phyloP scores from a whole-genome alignment of 2,113 vertebrate species.

The Phalacrocorax brasilianus region DNA sequence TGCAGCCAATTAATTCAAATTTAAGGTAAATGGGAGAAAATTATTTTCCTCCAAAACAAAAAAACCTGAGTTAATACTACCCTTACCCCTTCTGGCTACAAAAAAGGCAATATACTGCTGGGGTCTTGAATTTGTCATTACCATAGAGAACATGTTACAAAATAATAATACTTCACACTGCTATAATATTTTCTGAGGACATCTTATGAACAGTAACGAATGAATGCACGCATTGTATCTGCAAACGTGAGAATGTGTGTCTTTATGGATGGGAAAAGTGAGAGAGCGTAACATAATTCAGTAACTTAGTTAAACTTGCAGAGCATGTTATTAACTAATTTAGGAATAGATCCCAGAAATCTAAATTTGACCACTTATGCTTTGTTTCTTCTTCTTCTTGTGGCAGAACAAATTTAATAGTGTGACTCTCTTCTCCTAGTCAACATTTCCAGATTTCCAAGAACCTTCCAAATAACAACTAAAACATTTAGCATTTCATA shows the following conservation, averaged over 20 bases:
- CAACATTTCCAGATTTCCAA: background rate
- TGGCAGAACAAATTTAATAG: background rate
- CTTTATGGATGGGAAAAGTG: background rate
- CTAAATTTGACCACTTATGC: background rate
- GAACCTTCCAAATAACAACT: background rate
- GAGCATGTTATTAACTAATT: background rate
- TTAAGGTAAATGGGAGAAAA: background rate
- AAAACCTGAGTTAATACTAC: background rate
- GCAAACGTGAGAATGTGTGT: background rate
- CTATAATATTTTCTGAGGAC: background rate
- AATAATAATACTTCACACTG: background rate
- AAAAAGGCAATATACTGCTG: background rate
- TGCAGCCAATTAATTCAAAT: background rate
- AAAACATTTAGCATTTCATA: background rate
- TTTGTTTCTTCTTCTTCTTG: accelerated
- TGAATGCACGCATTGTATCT: background rate
- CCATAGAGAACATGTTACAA: background rate
- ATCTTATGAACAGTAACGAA: background rate
- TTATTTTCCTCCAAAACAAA: background rate
- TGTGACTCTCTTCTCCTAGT: background rate
- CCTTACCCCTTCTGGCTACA: background rate
- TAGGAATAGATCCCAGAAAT: background rate
- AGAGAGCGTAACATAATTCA: background rate
- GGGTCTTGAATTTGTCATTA: background rate
- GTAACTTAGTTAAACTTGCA: background rate